Base-by-base conservation (phyloP, 2,888 invertebrate species). In the Eupithecia dodoneata region DNA sequence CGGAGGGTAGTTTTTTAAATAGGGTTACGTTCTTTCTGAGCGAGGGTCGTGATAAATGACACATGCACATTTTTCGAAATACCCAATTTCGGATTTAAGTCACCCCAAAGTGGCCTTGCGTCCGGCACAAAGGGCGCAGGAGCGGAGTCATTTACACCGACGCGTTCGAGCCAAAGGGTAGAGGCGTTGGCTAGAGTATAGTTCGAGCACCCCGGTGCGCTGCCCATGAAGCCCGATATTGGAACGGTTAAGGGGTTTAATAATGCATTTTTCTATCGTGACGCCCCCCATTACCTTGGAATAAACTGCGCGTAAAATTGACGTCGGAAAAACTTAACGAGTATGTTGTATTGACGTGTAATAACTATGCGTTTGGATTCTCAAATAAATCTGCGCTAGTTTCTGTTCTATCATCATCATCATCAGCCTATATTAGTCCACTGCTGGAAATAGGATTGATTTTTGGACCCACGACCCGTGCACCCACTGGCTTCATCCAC, bases 61-160 rank as follows among this genome's bases (percentile, higher is more conserved):
- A 95, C 95, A 95, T 95, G 95, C 95, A 94, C 94, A 94, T 95
- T 94, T 94, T 94, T 94, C 94, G 93, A 95, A 95, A 95, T 95
- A 95, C 95, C 95, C 95, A 95, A 95, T 95, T 95, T 95, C 93
- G 95, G 95, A 95, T 95, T 95, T 95, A 95, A 95, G 95, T 95
- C 95, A 93, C 95, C 95, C 95, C 93, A 95, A 95, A 95, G 95
- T 95, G 94, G 94, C 92, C 92, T 88, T 90, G 90, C 89, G 91
- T 88, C 84, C 79, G 59, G 94, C 93, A 93, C 93, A 93, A 93
- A 92, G 83, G 92, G 87, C 85, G 86, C 86, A 30, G 30, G 30
- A 30, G 81, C 83, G 86, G 87, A 88, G 90, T 91, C 90, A 93
- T 94, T 94, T 92, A 93, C 94, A 93, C 93, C 90, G 85, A 86